These are phyloP conservation scores for Nineta flava DNA, from an alignment of 2,888 invertebrate species.

Conservation along the genomic window DNA sequence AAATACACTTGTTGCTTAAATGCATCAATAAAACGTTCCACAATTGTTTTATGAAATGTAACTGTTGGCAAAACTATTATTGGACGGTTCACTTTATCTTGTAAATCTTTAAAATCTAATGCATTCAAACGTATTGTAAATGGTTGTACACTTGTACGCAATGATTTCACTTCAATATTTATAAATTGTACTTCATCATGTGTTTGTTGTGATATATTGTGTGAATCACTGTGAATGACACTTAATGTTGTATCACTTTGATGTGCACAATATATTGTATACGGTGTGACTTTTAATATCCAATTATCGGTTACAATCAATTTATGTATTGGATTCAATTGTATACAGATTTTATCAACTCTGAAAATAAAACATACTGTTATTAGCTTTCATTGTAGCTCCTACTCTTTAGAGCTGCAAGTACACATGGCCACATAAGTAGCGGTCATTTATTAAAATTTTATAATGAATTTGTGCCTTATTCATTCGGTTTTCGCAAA, in stretches of 20 bases:
- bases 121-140: conserved; percentile 65
- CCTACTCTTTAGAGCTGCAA: no score
- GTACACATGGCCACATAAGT: no score
- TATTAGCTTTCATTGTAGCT: no score
- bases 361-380: conserved; percentile 32
- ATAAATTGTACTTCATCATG: conserved; percentile 46
- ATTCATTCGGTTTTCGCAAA: no score
- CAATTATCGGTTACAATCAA: conserved; percentile 71
- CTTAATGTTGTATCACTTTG: conserved; percentile 65
- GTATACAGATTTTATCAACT: conserved; percentile 54
- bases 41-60: conserved; percentile 56
- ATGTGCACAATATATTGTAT: conserved; percentile 55
- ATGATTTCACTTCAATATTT: conserved; percentile 59
- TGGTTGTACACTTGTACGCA: conserved; percentile 35
- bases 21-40: conserved; percentile 71
- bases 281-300: conserved; percentile 69
- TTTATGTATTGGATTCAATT: conserved; percentile 49
- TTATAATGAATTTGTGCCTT: no score
- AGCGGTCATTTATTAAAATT: no score
- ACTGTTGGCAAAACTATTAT: conserved; percentile 52
- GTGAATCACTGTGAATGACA: conserved; percentile 58
- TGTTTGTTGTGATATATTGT: conserved; percentile 39
- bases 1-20: conserved; percentile 58
- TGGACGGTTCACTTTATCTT: conserved; percentile 49
- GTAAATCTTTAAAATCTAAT: conserved; percentile 59